phyloP scores from a whole-genome alignment of 2,113 vertebrate genomes.

The Carassius gibelio region DNA sequence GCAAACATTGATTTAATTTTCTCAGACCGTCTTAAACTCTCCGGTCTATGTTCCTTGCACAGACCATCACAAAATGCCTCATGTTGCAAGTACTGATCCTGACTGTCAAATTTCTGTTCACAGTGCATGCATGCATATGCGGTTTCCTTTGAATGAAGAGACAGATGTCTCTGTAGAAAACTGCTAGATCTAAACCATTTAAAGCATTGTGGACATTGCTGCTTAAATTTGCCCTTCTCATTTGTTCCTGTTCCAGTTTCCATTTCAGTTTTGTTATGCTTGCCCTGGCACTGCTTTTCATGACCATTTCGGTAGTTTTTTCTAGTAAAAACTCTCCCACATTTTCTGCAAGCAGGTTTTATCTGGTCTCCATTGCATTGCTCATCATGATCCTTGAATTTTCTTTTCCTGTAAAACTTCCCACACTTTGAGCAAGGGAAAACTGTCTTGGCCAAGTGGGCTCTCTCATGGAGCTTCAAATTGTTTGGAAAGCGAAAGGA shows the following conservation, averaged over 20 bases:
- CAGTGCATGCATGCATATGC: slow-evolving; percentile 68
- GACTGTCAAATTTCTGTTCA: slow-evolving; percentile 61
- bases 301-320: slow-evolving; percentile 39
- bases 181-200: slow-evolving; percentile 67
- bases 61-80: slow-evolving; percentile 67
- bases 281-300: slow-evolving; percentile 37
- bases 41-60: slow-evolving; percentile 12
- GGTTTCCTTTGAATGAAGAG: slow-evolving; percentile 64
- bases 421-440: slow-evolving; percentile 67
- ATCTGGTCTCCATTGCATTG: slow-evolving; percentile 28
- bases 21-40: slow-evolving; percentile 25
- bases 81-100: slow-evolving; percentile 63
- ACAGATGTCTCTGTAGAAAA: slow-evolving; percentile 67
- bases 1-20: slow-evolving; percentile 1
- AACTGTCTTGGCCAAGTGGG: slow-evolving; percentile 67
- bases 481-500: slow-evolving; percentile 58
- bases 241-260: neutral
- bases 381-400: slow-evolving; percentile 59
- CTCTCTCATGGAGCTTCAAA: slow-evolving; percentile 62
- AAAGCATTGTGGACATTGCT: slow-evolving; percentile 71
- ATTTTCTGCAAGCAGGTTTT: slow-evolving; percentile 40
- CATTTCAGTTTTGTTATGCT: neutral
- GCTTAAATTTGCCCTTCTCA: slow-evolving; percentile 35
- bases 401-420: slow-evolving; percentile 66
- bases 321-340: slow-evolving; percentile 27